phyloP scores from a whole-genome alignment of 2,888 invertebrate species.

The Spisula subtruncata region DNA sequence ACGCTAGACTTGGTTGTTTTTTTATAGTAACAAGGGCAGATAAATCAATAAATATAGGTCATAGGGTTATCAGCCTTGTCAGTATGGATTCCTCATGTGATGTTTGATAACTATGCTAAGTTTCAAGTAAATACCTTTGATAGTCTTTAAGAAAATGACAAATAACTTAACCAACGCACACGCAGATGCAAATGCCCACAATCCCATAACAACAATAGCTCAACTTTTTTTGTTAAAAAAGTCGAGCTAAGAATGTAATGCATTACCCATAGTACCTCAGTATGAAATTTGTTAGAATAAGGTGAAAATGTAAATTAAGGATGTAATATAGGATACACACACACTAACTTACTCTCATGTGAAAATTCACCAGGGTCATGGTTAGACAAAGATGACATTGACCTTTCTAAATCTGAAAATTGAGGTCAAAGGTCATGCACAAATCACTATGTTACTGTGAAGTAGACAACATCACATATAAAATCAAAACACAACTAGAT shows the following conservation, averaged over 20 bases:
- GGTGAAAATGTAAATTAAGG: neutral
- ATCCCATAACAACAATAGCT: no score
- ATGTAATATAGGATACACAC: slow-evolving; percentile 38
- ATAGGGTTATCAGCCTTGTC: no score
- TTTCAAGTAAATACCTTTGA: no score
- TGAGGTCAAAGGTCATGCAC: slow-evolving; percentile 19
- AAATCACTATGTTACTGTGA: neutral
- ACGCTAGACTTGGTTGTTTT: no score
- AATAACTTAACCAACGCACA: no score
- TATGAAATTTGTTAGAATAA: neutral
- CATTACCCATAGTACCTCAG: neutral
- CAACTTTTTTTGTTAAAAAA: no score
- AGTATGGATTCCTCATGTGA: no score
- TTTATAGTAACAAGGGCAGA: no score
- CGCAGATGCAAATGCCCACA: no score
- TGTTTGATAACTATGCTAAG: no score
- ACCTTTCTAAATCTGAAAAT: slow-evolving; percentile 67
- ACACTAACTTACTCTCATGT: slow-evolving; percentile 57
- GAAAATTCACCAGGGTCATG: slow-evolving; percentile 51
- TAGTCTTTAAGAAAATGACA: no score
- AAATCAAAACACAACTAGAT: neutral
- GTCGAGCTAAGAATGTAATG: neutral
- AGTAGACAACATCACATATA: neutral
- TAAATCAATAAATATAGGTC: no score
- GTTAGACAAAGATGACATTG: slow-evolving; percentile 52